phyloP scores from a whole-genome alignment of 2,888 invertebrate genomes.

The Psylliodes chrysocephalus region DNA sequence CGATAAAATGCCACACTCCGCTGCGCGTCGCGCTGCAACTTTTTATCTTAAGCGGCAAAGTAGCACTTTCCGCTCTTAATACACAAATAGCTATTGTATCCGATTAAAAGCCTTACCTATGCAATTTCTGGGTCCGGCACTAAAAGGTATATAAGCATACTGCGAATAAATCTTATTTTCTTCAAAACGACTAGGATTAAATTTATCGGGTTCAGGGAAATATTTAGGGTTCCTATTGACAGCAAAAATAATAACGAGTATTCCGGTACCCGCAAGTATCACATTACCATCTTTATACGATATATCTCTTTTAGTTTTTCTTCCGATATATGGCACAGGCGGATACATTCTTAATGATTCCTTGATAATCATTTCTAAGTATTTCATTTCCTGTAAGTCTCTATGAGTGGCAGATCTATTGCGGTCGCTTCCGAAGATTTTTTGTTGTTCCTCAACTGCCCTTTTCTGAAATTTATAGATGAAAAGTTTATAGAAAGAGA shows the following conservation, averaged over 20 bases:
- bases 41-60: no score
- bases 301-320: slow-evolving; percentile 4
- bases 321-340: slow-evolving; percentile 29
- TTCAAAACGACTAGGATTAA: slow-evolving; percentile 67
- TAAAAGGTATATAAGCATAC: slow-evolving; percentile 71
- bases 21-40: no score
- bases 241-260: slow-evolving; percentile 63
- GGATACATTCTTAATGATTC: slow-evolving; percentile 42
- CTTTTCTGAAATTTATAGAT: slow-evolving; percentile 25
- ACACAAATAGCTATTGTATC: no score
- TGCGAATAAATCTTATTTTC: slow-evolving; percentile 59
- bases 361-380: slow-evolving; percentile 47
- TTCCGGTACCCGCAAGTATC: slow-evolving; percentile 60
- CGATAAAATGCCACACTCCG: no score
- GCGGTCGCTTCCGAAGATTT: slow-evolving; percentile 39
- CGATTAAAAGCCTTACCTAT: slow-evolving; percentile 66
- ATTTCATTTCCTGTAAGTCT: slow-evolving; percentile 48
- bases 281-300: slow-evolving; percentile 45
- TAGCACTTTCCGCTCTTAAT: no score
- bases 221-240: slow-evolving; percentile 66
- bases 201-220: slow-evolving; percentile 68
- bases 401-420: slow-evolving; percentile 26
- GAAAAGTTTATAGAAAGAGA: no score
- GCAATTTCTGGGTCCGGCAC: slow-evolving; percentile 74
- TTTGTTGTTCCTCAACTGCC: slow-evolving; percentile 40